Evolutionary conservation across 2,888 invertebrate genomes (phyloP), one percentile per base, ranked within the genome.

Genomic region (Chalcosyrphus nemorum): DNA sequence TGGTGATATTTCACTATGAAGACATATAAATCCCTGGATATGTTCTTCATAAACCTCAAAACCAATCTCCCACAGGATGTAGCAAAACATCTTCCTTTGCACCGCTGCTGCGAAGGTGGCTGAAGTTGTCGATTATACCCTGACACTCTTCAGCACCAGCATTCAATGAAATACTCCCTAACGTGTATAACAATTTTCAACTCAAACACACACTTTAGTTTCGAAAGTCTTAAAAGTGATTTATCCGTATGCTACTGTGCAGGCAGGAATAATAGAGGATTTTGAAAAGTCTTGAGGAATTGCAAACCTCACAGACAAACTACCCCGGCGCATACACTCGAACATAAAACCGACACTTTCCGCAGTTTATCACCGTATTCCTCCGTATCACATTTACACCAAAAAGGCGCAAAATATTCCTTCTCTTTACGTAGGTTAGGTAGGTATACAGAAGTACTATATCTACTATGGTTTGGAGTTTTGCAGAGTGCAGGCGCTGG

Each of bases 271-370:
- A 41, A 35, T 27, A 38, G 6, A 27, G 38, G 35, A 35, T 66
- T 75, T 54, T 32, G 32, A 54, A 32, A 63, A 45, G 24, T 63
- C 63, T 52, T 65, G 24, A 75, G 56, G 65, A 65, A 66, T 66
- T 47, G 27, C 27, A 66, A 43, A 54, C 63, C 29, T 29, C 32
- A 21, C 45, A 43, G 43, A 43, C 54, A 74, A 57, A 57, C 65
- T 66, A 57, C 47, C 15, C 38, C 38, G 21, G 27, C 13, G 32
- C 13, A 21, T 47, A 29, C 27, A 27, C 35, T 35, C 17, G 7
- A 17, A 43, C 43, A 63, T n/a, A 43, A 57, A 32, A 56, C 65
- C 75, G 57, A 50, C 43, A 68, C 66, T 59, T 59, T 68, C 41
- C 47, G 17, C 27, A 71, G 47, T 71, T 61, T 61, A 71, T 61